A percentile compares a stretch with the other conserved stretches of the same genome.
Evolutionary conservation across 2,113 vertebrate genomes (phyloP).

Genomic region (Phaethon lepturus): DNA sequence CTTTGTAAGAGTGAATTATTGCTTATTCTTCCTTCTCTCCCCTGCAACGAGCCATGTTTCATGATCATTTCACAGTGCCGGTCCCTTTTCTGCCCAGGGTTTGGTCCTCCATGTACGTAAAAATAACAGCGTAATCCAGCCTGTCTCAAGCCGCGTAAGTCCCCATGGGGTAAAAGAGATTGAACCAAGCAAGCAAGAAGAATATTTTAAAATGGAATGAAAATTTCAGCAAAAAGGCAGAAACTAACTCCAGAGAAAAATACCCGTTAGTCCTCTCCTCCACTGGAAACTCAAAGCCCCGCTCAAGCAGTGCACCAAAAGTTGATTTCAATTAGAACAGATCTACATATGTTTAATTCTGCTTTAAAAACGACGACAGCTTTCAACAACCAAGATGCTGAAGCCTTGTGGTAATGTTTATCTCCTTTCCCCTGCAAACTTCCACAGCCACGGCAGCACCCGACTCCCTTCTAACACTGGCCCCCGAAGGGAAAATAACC

Average conservation of each 20-base stretch:
- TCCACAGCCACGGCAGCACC: not conserved
- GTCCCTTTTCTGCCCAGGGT: not conserved
- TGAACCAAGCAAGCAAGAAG: not conserved
- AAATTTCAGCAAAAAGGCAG: not conserved
- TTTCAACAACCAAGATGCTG: rapidly evolving
- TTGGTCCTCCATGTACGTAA: not conserved
- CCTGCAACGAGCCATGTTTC: not conserved
- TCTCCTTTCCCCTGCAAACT: not conserved
- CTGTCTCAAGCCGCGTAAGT: not conserved
- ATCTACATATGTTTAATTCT: not conserved
- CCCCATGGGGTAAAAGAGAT: not conserved
- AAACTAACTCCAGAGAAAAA: not conserved
- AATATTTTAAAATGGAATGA: not conserved
- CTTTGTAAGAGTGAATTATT: not conserved
- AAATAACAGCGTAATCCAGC: not conserved
- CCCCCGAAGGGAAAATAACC: not conserved
- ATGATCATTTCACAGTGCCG: not conserved
- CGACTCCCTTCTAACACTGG: not conserved
- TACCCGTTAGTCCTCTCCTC: not conserved
- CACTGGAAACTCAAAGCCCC: not conserved
- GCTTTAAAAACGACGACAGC: not conserved
- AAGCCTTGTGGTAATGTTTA: not conserved
- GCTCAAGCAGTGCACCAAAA: rapidly evolving
- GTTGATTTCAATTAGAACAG: not conserved
- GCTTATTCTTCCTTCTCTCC: not conserved